Percentiles rank a stretch among this genome's conserved stretches.
Evolutionary conservation across 2,797 vertebrate species (phyloP).

Genomic region (Falco rusticolus): DNA sequence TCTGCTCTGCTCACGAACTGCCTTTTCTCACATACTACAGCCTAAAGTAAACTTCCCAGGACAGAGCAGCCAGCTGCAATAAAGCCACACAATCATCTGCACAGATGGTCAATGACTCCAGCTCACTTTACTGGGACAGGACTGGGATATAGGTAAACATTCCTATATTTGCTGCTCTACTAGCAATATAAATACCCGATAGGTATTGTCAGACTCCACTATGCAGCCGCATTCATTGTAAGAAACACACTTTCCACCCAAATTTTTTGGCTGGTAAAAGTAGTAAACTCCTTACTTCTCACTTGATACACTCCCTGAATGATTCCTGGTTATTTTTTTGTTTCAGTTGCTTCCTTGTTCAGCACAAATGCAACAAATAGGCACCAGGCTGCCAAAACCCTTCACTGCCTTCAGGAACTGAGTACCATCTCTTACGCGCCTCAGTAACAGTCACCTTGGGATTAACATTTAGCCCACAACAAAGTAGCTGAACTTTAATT

Average conservation of each 20-base stretch:
- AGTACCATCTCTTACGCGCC: neutral
- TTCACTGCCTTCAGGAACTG: slow-evolving; percentile 15
- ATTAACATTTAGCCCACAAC: slow-evolving; percentile 45
- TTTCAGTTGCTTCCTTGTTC: neutral
- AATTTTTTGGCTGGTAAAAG: neutral
- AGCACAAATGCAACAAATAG: neutral
- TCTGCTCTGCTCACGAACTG: neutral
- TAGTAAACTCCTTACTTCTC: neutral
- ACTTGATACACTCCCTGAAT: neutral
- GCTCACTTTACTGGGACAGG: neutral
- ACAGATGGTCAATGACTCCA: neutral
- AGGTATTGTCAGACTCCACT: neutral
- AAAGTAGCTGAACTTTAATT: slow-evolving; percentile 57
- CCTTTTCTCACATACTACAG: neutral
- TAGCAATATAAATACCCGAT: neutral
- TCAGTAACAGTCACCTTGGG: neutral
- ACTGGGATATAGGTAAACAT: neutral
- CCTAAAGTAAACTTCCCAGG: neutral
- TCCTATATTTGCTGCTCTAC: neutral
- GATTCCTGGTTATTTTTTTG: neutral
- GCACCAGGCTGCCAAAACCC: slow-evolving; percentile 16
- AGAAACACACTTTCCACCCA: neutral
- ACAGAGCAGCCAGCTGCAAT: neutral
- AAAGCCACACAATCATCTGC: neutral
- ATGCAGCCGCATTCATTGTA: neutral